Conservation (phyloP, 2,888 invertebrate species). For the Philhelius pedissequus region DNA sequence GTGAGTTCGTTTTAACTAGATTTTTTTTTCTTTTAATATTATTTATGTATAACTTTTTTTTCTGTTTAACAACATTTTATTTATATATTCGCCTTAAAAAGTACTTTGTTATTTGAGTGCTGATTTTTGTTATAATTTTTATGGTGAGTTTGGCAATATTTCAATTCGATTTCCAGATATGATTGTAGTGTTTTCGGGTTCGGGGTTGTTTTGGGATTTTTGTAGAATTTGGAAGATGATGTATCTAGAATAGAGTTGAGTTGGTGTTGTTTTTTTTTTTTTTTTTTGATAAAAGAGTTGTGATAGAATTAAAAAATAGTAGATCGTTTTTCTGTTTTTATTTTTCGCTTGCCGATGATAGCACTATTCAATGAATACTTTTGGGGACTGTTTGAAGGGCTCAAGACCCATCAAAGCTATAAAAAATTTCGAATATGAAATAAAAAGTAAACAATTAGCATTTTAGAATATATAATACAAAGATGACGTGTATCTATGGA, state of each 20-base stretch:
- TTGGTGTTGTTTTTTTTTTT: constrained; percentile 9
- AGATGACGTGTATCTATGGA: not conserved
- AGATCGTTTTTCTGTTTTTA: constrained; percentile 15
- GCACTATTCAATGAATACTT: constrained; percentile 16
- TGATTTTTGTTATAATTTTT: constrained; percentile 6
- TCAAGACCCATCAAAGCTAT: constrained; percentile 21
- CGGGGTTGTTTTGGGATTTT: constrained; percentile 62
- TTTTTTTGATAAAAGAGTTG: constrained; percentile 31
- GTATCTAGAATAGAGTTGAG: constrained; percentile 66
- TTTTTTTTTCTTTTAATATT: not conserved
- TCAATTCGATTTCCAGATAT: constrained; percentile 61
- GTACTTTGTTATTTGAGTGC: constrained; percentile 25
- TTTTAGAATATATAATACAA: not conserved
- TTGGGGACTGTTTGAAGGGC: constrained; percentile 14
- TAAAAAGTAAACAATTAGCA: not conserved
- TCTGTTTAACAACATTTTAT: constrained; percentile 19
- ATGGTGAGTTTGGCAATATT: constrained; percentile 53
- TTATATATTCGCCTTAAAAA: constrained; percentile 15
- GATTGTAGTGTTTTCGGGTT: constrained; percentile 60
- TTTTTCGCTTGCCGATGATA: constrained; percentile 1
- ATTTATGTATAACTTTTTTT: not conserved
- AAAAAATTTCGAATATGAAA: not conserved
- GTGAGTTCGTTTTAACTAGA: constrained; percentile 36
- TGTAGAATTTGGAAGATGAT: constrained; percentile 68
- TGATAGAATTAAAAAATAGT: constrained; percentile 34